Conservation (phyloP, 2,797 vertebrate species). For the Gymnothorax javanicus region DNA sequence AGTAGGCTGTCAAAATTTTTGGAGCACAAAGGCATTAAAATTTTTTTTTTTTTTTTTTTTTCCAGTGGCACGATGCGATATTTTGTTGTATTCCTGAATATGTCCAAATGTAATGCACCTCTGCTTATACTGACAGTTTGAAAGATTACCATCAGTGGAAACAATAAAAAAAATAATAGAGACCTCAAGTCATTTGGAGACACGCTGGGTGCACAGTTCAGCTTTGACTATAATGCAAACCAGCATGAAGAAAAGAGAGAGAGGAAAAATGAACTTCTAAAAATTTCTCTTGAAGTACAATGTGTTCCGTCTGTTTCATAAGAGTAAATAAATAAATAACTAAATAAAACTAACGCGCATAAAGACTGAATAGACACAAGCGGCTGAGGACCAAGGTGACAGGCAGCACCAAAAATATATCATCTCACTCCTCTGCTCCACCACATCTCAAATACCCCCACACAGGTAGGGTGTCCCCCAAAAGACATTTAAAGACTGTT, state of each 20-base stretch:
- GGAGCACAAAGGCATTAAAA: neutral
- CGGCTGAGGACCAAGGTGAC: neutral
- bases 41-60: neutral
- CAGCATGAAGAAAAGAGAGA: neutral
- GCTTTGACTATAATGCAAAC: slow-evolving; percentile 9
- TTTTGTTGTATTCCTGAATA: neutral
- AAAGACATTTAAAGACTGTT: neutral
- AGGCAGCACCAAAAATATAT: neutral
- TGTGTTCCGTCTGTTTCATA: slow-evolving; percentile 8
- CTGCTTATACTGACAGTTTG: neutral
- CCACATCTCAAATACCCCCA: neutral
- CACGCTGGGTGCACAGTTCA: neutral
- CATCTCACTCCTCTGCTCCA: neutral
- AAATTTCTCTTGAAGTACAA: slow-evolving; percentile 1
- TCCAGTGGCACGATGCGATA: neutral
- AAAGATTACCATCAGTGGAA: neutral
- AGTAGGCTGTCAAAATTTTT: neutral
- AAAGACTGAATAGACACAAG: neutral
- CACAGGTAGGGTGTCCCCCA: neutral
- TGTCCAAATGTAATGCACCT: neutral
- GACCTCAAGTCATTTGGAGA: neutral
- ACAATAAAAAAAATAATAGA: neutral
- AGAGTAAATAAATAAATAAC: neutral
- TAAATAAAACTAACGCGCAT: neutral
- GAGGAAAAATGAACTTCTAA: neutral